A percentile compares a stretch with the other conserved stretches of the same genome.
Evolutionary conservation across 2,797 vertebrate species (phyloP).

Genomic region (Ptychobarbus kaznakovi): DNA sequence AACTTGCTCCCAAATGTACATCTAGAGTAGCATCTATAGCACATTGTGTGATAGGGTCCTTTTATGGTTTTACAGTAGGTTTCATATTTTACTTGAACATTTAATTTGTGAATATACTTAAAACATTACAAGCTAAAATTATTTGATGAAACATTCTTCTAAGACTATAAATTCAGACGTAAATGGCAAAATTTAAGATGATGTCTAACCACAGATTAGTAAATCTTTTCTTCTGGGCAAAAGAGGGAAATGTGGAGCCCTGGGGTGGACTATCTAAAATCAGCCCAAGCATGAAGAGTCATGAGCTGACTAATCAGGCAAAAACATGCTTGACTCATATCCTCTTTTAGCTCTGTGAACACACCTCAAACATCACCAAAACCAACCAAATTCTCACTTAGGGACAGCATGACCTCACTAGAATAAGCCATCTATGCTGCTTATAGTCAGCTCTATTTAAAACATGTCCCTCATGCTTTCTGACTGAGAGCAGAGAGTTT

Average conservation of each 20-base stretch:
- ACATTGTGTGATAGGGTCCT: not conserved
- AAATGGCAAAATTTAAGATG: not conserved
- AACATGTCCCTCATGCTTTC: not conserved
- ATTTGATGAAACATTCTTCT: not conserved
- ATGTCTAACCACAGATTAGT: not conserved
- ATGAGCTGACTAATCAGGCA: slow-evolving; percentile 27
- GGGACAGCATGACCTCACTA: not conserved
- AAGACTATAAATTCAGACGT: not conserved
- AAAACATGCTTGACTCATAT: slow-evolving; percentile 43
- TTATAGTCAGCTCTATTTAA: slow-evolving; percentile 16
- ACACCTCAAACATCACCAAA: not conserved
- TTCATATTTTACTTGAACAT: not conserved
- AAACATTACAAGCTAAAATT: not conserved
- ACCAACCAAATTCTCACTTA: slow-evolving; percentile 15
- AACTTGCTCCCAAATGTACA: not conserved
- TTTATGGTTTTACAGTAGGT: not conserved
- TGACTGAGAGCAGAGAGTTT: not conserved
- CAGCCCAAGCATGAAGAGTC: slow-evolving; percentile 19
- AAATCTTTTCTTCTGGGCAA: not conserved
- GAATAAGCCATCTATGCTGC: not conserved
- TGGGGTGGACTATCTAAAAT: not conserved
- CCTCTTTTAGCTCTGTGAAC: not conserved
- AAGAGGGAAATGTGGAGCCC: not conserved
- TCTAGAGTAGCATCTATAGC: not conserved
- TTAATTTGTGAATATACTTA: not conserved